phyloP scores from a whole-genome alignment of 2,888 invertebrate genomes.

The Dolichomitus sp. region DNA sequence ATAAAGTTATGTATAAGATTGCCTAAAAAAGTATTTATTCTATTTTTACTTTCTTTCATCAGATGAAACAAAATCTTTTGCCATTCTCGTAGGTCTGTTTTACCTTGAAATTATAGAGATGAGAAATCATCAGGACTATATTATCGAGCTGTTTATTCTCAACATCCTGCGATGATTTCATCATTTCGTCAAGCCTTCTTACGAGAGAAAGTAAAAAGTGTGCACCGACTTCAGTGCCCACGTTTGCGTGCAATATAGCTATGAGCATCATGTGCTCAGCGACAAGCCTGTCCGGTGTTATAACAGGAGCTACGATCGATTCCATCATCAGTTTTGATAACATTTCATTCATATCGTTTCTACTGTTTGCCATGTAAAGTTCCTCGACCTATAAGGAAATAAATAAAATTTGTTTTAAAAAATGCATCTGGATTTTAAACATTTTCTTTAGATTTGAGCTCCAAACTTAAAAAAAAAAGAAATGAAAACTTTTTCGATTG shows the following conservation, averaged over 20 bases:
- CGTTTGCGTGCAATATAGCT: constrained; percentile 94
- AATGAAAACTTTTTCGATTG: too few species aligned
- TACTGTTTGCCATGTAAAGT: constrained; percentile 92
- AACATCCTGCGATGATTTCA: constrained; percentile 87
- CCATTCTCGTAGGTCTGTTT: constrained; percentile 6
- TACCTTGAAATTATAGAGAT: constrained; percentile 96
- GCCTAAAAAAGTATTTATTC: background rate
- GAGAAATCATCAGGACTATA: constrained; percentile 91
- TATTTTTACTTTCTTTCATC: background rate
- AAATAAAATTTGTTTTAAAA: background rate
- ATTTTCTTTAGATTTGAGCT: too few species aligned
- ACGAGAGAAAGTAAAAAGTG: constrained; percentile 93
- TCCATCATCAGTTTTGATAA: constrained; percentile 91
- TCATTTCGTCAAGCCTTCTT: constrained; percentile 89
- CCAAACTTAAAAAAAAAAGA: too few species aligned
- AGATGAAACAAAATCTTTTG: background rate
- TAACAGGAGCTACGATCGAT: constrained; percentile 89
- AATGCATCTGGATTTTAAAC: too few species aligned
- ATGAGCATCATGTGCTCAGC: constrained; percentile 95
- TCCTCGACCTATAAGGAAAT: constrained; percentile 90
- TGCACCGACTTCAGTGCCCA: constrained; percentile 96
- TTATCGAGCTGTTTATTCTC: constrained; percentile 95
- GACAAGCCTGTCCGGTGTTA: constrained; percentile 92
- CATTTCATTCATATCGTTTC: constrained; percentile 94
- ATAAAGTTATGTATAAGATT: constrained; percentile 1